Base-by-base conservation (phyloP, 2,797 vertebrate species). In the Tiaroga cobitis region DNA sequence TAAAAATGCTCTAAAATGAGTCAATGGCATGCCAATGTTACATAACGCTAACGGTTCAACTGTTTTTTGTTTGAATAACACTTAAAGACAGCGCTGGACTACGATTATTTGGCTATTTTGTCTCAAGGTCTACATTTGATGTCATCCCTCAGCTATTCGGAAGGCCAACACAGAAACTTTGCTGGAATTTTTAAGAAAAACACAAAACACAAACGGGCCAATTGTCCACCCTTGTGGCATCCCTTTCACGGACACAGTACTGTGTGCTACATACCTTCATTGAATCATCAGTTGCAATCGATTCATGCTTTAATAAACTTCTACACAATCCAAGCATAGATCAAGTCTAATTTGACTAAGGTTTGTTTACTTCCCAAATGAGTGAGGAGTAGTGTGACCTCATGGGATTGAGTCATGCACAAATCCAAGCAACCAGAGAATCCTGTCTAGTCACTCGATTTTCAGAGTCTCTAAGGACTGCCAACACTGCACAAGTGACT, bases 291-390 rank as follows among this genome's bases (percentile, higher is more conserved):
- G 18, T 15, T 43, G 3, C 11, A 6, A 37, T n/a, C 0, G 2
- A 21, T 51, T 75, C 21, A 19, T 5, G 29, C 29, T 83, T 51
- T 34, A 51, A 61, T 19, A 49, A 13, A 21, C 16, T 26, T 83
- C 70, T 37, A 5, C 29, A 51, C 8, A 49, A 75, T 65, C 11
- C 5, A 26, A 74, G 70, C 29, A 74, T 4, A 29, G 56, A 75
- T 16, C 6, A 5, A 18, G 43, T 54, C 21, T 49, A 26, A 83
- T 83, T 75, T 76, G 70, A 84, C 86, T 61, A 73, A 69, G 63
- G 61, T 81, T 41, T 69, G 77, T 78, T 86, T 86, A 74, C 75
- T 51, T 75, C 59, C 54, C 61, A 63, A 76, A 65, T 18, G 63
- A 76, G 61, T 43, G 43, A 29, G 80, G 65, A 82, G 74, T 29